phyloP scores from a whole-genome alignment of 2,113 vertebrate genomes.

The Takifugu bimaculatus region DNA sequence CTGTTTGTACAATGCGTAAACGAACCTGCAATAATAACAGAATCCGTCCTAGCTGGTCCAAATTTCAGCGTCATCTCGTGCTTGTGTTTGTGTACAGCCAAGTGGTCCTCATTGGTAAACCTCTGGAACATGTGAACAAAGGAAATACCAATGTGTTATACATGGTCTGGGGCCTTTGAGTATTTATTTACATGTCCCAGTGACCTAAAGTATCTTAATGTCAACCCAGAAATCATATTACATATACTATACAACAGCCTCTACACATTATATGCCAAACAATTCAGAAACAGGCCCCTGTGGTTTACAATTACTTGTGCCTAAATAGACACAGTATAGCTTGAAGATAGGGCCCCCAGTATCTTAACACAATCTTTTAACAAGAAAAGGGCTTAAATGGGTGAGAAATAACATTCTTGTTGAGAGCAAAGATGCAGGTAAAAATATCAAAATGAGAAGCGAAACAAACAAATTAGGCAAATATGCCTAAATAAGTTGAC shows the following conservation, averaged over 20 bases:
- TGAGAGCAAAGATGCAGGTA: not conserved
- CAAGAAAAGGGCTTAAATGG: not conserved
- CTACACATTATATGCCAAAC: conserved; percentile 31
- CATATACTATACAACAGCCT: conserved; percentile 14
- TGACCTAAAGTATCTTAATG: conserved; percentile 13
- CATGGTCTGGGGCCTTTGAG: not conserved
- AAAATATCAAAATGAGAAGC: not conserved
- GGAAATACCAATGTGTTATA: conserved; percentile 3
- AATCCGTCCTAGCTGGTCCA: conserved; percentile 92
- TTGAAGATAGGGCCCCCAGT: conserved; percentile 33
- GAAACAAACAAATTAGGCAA: not conserved
- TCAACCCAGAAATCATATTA: conserved; percentile 48
- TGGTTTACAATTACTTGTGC: conserved; percentile 30
- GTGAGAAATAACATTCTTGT: not conserved
- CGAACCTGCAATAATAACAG: conserved; percentile 95
- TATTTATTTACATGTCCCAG: conserved; percentile 5
- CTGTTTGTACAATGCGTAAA: not conserved
- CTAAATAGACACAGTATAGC: conserved; percentile 27
- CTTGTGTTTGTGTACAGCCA: conserved; percentile 98
- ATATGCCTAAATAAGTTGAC: not conserved
- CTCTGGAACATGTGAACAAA: conserved; percentile 74
- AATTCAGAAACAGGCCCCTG: conserved; percentile 25
- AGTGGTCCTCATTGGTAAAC: conserved; percentile 98
- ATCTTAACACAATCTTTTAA: conserved; percentile 14
- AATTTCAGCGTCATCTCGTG: conserved; percentile 99